Conservation (phyloP, 2,797 vertebrate genomes). For the Mormyrus hasselquistii region DNA sequence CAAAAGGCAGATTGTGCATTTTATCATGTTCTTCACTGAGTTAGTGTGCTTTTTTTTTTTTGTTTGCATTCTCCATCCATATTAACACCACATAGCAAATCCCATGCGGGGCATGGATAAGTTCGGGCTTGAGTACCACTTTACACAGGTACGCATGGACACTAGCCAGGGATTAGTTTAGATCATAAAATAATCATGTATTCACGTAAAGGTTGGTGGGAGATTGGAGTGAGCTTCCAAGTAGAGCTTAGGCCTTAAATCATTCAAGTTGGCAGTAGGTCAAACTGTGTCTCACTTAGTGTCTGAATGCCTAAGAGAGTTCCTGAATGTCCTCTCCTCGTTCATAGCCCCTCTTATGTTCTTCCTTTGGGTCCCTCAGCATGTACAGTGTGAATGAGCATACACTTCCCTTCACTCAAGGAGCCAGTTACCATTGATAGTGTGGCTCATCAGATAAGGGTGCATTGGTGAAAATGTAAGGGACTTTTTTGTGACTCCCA, state of each 20-base stretch:
- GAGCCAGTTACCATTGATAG: neutral
- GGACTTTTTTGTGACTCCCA: slow-evolving; percentile 46
- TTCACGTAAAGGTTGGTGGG: neutral
- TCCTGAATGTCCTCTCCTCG: neutral
- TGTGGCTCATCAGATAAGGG: slow-evolving; percentile 52
- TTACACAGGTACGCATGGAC: neutral
- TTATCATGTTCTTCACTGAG: neutral
- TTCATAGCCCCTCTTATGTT: neutral
- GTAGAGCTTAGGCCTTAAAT: neutral
- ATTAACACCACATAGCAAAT: neutral
- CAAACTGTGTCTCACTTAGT: neutral
- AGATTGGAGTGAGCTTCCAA: neutral
- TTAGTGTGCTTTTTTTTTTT: neutral
- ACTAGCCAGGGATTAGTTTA: neutral
- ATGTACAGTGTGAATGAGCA: neutral
- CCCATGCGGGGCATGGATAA: neutral
- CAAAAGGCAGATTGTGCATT: neutral
- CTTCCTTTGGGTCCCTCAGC: neutral
- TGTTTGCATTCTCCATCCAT: neutral
- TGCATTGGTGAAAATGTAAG: slow-evolving; percentile 41
- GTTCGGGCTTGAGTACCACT: neutral
- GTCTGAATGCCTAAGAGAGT: neutral
- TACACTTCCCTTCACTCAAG: neutral
- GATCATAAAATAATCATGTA: neutral
- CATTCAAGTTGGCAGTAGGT: neutral